Conservation (phyloP, 2,797 vertebrate genomes). For the Sebastes minor region DNA sequence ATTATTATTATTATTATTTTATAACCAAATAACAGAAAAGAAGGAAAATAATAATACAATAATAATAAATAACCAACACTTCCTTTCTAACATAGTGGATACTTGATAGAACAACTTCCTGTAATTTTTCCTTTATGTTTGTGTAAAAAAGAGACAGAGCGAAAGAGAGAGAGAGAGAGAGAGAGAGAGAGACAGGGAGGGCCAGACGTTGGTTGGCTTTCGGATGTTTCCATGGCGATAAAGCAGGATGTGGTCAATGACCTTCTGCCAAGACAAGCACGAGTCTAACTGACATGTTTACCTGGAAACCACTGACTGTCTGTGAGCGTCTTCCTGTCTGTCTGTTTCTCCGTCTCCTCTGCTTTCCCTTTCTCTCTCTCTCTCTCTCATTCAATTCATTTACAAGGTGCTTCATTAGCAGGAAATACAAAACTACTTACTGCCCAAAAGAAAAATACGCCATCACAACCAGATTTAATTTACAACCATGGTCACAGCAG, state of each 20-base stretch:
- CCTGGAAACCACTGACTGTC: conserved; percentile 61
- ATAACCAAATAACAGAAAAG: too few species aligned
- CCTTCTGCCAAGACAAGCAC: conserved; percentile 69
- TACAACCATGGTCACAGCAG: conserved; percentile 16
- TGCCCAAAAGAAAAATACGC: conserved; percentile 2
- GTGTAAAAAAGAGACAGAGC: background rate
- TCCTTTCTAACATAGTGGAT: too few species aligned
- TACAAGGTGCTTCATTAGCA: background rate
- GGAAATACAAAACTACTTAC: conserved; percentile 10
- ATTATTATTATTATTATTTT: too few species aligned
- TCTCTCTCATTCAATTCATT: background rate
- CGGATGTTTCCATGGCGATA: conserved; percentile 82
- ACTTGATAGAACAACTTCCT: background rate
- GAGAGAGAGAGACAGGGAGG: too few species aligned
- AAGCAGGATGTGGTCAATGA: conserved; percentile 86
- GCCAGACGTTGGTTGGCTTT: conserved; percentile 45
- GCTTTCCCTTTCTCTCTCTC: background rate
- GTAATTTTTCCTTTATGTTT: background rate
- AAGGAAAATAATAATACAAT: too few species aligned
- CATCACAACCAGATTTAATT: conserved; percentile 27
- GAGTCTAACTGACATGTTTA: conserved; percentile 73
- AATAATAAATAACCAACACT: too few species aligned
- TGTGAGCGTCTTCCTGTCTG: conserved; percentile 15
- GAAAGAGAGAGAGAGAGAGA: background rate
- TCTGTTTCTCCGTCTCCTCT: background rate